Evolutionary conservation across 1,140 invertebrate species (phyloP).

Genomic region (Formica exsecta): DNA sequence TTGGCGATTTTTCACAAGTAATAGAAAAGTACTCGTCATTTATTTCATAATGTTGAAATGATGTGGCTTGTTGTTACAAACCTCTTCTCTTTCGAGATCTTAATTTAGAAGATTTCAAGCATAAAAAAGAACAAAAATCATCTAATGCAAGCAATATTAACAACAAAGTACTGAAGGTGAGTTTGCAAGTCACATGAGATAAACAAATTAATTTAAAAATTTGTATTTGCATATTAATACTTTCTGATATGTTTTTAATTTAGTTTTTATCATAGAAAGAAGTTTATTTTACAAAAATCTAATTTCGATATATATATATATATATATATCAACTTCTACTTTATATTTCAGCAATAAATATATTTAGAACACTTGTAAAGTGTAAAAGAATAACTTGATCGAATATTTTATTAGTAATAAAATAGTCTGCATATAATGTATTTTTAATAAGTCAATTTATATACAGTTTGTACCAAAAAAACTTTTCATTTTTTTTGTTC

Average conservation of each 20-base stretch:
- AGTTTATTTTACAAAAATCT: slow-evolving; percentile 4
- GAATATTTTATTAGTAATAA: slow-evolving; percentile 78
- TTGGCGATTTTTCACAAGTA: background rate
- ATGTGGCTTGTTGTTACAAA: background rate
- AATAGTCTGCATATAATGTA: slow-evolving; percentile 68
- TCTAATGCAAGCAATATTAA: slow-evolving; percentile 25
- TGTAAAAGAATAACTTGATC: slow-evolving; percentile 58
- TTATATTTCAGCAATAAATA: slow-evolving; percentile 62
- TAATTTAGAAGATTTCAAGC: background rate
- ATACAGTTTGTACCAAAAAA: background rate
- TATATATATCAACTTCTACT: background rate
- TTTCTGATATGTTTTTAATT: slow-evolving; percentile 11
- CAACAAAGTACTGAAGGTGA: slow-evolving; percentile 22
- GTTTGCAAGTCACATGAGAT: background rate
- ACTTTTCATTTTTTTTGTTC: background rate
- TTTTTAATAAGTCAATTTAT: slow-evolving; percentile 81
- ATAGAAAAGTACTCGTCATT: slow-evolving; percentile 3
- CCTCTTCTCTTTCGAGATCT: slow-evolving; percentile 5
- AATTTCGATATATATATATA: background rate
- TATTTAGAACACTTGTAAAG: slow-evolving; percentile 72
- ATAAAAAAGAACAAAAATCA: background rate
- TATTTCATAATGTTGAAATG: slow-evolving; percentile 20
- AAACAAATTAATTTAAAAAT: slow-evolving; percentile 16
- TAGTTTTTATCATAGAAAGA: background rate
- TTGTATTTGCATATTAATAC: slow-evolving; percentile 12